Base-by-base conservation (phyloP, 2,888 invertebrate genomes). In the Glyphotaelius pellucidus region DNA sequence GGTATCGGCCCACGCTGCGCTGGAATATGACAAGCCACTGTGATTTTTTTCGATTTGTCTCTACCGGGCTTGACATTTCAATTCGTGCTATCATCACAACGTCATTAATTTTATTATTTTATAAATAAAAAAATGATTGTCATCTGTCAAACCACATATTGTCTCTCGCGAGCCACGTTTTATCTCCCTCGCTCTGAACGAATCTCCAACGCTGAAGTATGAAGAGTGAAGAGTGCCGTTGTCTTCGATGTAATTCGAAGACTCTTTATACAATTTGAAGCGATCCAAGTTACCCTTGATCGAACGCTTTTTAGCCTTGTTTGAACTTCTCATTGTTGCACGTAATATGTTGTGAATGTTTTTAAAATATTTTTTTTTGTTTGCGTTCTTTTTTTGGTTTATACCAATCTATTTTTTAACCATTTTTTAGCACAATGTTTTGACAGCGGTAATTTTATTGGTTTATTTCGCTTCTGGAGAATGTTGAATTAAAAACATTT, bases 31-130 rank as follows among this genome's bases (percentile, higher is more conserved):
- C 67, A 67, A 83, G 83, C 83, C 32, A 35, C 31, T 31, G 52
- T 35, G 83, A 25, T 83, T 83, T 83, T 35, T 88, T 88, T 88
- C 67, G n/a, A n/a, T 88, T 79, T 88, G 31, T 79, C 88, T 88
- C 88, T 88, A 31, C 67, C 31, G 88, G 88, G 15, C 84, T 92
- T 92, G 93, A 93, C 91, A 92, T 93, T 93, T 93, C 93, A 93
- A 93, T 93, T 81, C 91, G 19, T 42, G 90, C 92, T 93, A 93
- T 93, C 93, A 92, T 91, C 91, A 84, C 31, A 80, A 86, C 42
- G 93, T 93, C 93, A 93, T 93, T 93, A 93, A 93, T 93, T 92
- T 92, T 92, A 91, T 92, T 90, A 86, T 91, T 90, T 92, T 90
- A 90, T 85, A 91, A 42, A 90, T 67, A 92, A 90, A 90, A 91